These are phyloP conservation scores for Crocidura indochinensis DNA, from an alignment of 2,797 vertebrate genomes.

Conservation along the genomic window DNA sequence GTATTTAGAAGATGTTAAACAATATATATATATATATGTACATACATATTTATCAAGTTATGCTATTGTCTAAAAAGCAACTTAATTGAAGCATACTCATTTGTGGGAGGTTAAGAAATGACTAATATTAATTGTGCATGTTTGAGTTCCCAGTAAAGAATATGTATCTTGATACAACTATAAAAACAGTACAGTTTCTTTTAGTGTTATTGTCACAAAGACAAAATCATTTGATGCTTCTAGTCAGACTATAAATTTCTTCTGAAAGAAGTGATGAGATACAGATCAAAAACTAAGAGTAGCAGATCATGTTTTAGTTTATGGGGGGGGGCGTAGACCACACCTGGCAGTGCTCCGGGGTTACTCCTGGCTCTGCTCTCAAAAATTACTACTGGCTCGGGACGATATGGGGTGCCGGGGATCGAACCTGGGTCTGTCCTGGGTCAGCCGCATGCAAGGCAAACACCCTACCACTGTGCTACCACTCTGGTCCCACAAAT, in stretches of 20 bases:
- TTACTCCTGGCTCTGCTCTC: no score
- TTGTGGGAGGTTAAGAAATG: background rate
- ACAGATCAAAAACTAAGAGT: slow-evolving; percentile 14
- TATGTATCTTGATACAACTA: background rate
- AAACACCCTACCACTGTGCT: no score
- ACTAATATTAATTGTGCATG: background rate
- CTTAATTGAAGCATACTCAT: slow-evolving; percentile 24
- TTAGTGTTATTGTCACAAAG: background rate
- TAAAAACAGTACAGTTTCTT: slow-evolving; percentile 13
- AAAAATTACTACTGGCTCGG: no score
- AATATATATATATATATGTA: no score
- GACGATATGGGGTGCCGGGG: no score
- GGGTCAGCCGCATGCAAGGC: no score
- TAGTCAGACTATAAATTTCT: slow-evolving; percentile 14
- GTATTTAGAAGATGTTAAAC: background rate
- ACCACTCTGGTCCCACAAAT: no score
- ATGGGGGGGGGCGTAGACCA: no score
- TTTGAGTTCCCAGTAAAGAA: slow-evolving; percentile 22
- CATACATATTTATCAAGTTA: slow-evolving; percentile 51
- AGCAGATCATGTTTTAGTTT: background rate
- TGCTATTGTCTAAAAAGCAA: background rate
- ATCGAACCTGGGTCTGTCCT: no score
- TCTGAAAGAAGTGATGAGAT: slow-evolving; percentile 10
- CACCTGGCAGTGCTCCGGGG: no score
- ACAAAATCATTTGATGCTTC: slow-evolving; percentile 41